phyloP scores from a whole-genome alignment of 2,888 invertebrate genomes.

The Hirtodrosophila trivittata region DNA sequence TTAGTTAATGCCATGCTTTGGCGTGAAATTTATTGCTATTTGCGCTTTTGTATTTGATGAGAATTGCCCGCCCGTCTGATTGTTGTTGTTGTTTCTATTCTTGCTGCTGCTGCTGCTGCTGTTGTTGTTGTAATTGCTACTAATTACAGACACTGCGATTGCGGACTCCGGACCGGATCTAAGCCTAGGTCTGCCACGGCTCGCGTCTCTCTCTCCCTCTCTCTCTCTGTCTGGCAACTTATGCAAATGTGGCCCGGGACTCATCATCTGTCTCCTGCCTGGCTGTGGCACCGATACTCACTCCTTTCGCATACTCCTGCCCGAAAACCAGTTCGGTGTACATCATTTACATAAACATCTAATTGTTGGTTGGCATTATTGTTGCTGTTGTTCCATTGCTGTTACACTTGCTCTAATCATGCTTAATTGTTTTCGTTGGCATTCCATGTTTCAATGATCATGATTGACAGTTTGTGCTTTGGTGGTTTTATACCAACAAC shows the following conservation, averaged over 20 bases:
- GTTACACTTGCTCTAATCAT: constrained; percentile 71
- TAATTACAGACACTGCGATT: constrained; percentile 67
- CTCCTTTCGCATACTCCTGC: constrained; percentile 25
- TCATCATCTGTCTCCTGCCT: constrained; percentile 50
- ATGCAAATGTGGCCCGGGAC: constrained; percentile 57
- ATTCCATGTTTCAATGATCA: constrained; percentile 67
- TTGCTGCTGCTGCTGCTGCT: constrained; percentile 31
- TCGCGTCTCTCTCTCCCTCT: not conserved
- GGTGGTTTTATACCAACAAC: constrained; percentile 64
- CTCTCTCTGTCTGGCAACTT: constrained; percentile 39
- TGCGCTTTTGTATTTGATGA: constrained; percentile 67
- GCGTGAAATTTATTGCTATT: constrained; percentile 76
- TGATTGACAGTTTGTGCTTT: constrained; percentile 77
- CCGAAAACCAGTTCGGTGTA: constrained; percentile 33
- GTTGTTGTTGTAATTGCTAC: constrained; percentile 68
- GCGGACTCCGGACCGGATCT: constrained; percentile 18
- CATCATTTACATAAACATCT: constrained; percentile 77
- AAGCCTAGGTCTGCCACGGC: too few species aligned
- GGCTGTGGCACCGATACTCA: constrained; percentile 29
- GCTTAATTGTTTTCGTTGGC: constrained; percentile 75
- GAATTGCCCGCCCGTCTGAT: constrained; percentile 23
- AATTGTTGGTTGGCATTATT: constrained; percentile 61
- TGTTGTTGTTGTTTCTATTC: constrained; percentile 27
- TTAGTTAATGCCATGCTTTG: constrained; percentile 75
- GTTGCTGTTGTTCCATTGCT: constrained; percentile 39